phyloP scores from a whole-genome alignment of 30 jellyfish, hydroid and myxozoan genomes.

The Aurelia aurita complex sp. Pacific region DNA sequence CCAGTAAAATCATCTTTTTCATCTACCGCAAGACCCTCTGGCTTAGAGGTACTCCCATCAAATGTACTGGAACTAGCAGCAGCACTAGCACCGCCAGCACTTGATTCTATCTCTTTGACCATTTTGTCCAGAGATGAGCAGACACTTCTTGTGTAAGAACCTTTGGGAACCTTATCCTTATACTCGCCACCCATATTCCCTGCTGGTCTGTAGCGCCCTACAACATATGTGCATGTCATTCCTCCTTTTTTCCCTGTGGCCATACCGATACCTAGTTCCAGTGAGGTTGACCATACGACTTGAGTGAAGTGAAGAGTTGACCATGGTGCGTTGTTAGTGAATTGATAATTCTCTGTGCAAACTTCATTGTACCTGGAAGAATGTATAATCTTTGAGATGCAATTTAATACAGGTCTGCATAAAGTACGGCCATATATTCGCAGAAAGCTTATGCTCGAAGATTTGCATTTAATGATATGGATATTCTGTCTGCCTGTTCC shows the following conservation, averaged over 20 bases:
- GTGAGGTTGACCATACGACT: constrained; percentile 69
- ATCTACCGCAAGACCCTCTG: too few relatives aligned
- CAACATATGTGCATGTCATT: constrained; percentile 76
- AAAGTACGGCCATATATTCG: too few relatives aligned
- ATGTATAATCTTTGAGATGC: not conserved
- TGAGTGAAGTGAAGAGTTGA: constrained; percentile 82
- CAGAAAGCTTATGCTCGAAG: too few relatives aligned
- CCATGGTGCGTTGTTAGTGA: constrained; percentile 47
- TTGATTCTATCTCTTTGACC: constrained; percentile 37
- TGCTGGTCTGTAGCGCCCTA: constrained; percentile 64
- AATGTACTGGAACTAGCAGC: not conserved
- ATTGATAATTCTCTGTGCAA: constrained; percentile 76
- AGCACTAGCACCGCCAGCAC: constrained; percentile 8
- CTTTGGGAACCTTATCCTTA: constrained; percentile 63
- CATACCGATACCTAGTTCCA: constrained; percentile 77
- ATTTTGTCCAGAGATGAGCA: constrained; percentile 28
- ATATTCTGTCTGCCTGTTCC: too few relatives aligned
- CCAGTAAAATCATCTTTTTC: not conserved
- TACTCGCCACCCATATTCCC: constrained; percentile 75
- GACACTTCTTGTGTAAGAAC: constrained; percentile 18
- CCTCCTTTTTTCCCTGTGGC: constrained; percentile 63
- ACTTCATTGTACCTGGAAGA: constrained; percentile 89
- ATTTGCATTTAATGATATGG: too few relatives aligned
- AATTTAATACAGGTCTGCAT: too few relatives aligned
- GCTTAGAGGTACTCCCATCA: too few relatives aligned